Conservation (phyloP, 1,140 invertebrate genomes). For the Diuraphis noxia region DNA sequence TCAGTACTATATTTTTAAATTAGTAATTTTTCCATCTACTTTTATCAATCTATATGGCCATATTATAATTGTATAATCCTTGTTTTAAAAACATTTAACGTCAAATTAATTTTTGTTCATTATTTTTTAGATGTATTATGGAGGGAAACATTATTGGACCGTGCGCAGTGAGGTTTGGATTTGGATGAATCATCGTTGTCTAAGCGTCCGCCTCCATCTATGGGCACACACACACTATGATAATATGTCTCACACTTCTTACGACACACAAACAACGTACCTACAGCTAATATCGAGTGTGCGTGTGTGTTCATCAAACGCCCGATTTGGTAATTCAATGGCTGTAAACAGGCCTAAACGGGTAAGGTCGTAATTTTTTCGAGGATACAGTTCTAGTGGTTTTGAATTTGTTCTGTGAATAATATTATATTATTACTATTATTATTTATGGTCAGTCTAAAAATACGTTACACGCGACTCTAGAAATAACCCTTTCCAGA, state of each 20-base stretch:
- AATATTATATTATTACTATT: background rate
- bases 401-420: background rate
- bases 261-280: background rate
- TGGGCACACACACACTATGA: background rate
- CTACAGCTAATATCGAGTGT: background rate
- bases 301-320: background rate
- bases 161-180: background rate
- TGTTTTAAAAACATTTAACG: background rate
- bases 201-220: background rate
- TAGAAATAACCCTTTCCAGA: background rate
- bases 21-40: background rate
- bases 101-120: background rate
- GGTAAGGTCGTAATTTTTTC: background rate
- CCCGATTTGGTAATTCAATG: constrained; percentile 16
- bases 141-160: background rate
- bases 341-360: background rate
- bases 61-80: background rate
- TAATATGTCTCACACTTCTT: background rate
- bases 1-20: too few relatives aligned
- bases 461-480: background rate
- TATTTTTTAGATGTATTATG: background rate
- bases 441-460: background rate
- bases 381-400: background rate
- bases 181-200: constrained; percentile 19
- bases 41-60: background rate